phyloP scores from a whole-genome alignment of 2,797 vertebrate species.

The Melanitta fusca region DNA sequence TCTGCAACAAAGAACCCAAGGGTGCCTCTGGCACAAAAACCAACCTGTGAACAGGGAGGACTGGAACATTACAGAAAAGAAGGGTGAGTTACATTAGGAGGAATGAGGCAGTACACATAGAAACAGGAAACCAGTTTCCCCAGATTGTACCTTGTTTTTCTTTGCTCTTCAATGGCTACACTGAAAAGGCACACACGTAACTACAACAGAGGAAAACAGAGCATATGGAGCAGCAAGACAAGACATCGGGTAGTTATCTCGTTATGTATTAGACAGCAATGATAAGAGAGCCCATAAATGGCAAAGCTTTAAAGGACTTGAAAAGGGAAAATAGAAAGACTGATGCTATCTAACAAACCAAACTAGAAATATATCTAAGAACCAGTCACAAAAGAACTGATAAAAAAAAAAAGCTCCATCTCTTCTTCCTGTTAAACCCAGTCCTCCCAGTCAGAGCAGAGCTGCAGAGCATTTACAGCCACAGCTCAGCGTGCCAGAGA shows the following conservation, averaged over 20 bases:
- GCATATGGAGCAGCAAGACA: background rate
- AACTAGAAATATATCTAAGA: background rate
- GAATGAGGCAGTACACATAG: background rate
- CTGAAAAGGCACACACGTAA: background rate
- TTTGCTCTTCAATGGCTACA: background rate
- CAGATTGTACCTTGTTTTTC: background rate
- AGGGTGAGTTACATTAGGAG: background rate
- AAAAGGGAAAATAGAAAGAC: background rate
- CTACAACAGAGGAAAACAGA: background rate
- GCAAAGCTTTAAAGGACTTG: background rate
- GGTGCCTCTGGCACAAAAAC: background rate
- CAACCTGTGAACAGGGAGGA: background rate
- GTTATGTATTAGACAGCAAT: background rate
- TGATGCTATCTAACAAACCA: background rate
- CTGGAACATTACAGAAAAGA: background rate
- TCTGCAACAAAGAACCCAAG: background rate
- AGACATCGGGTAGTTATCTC: background rate
- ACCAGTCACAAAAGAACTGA: background rate
- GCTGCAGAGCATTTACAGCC: background rate
- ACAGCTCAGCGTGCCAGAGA: background rate
- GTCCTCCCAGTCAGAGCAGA: background rate
- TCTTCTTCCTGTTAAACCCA: background rate
- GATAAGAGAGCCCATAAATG: background rate
- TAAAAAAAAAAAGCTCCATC: background rate
- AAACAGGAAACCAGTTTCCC: constrained; percentile 16